Conservation (phyloP, 2,113 vertebrate species). For the Cathartes aura region DNA sequence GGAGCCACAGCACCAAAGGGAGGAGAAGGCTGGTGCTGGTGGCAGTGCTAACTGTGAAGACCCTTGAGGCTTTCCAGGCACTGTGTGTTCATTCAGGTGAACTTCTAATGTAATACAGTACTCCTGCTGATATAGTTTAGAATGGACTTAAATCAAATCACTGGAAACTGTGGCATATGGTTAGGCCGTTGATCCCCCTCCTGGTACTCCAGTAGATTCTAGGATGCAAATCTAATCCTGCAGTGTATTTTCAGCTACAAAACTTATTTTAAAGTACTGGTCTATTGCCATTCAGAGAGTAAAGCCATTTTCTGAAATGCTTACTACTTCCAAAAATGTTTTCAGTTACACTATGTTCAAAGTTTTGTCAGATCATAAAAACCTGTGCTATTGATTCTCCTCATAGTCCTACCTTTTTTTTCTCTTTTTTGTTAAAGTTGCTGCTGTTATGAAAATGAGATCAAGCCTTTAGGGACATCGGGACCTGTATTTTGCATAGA, state of each 20-base stretch:
- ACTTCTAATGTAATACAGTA: background rate
- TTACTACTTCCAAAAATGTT: background rate
- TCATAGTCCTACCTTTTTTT: background rate
- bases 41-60: background rate
- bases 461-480: background rate
- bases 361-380: background rate
- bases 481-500: background rate
- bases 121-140: background rate
- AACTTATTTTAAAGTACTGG: background rate
- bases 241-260: background rate
- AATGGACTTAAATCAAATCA: background rate
- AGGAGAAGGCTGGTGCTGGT: background rate
- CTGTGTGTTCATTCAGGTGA: background rate
- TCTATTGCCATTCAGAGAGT: background rate
- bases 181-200: background rate
- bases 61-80: background rate
- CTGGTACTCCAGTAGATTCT: background rate
- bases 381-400: background rate
- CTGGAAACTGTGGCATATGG: background rate
- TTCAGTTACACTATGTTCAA: background rate
- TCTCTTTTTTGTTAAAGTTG: background rate
- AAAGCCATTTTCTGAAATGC: background rate
- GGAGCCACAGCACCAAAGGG: accelerated
- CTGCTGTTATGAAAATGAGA: background rate
- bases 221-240: background rate